phyloP scores from a whole-genome alignment of 2,797 vertebrate genomes.

The Sebastes melanostomus region DNA sequence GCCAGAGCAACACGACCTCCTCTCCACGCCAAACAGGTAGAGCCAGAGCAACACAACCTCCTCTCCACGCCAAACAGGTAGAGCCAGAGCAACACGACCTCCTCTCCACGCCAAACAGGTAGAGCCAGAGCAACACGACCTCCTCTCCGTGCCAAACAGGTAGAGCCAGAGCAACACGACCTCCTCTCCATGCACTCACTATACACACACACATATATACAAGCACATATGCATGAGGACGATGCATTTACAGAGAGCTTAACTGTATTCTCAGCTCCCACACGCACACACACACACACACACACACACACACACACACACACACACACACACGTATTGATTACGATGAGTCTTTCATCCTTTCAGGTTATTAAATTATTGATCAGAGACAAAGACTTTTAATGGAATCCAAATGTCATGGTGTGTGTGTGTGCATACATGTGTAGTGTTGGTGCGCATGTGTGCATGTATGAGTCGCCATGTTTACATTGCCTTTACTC shows the following conservation, averaged over 20 bases:
- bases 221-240: no score
- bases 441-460: not conserved
- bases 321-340: conserved; percentile 66
- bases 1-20: no score
- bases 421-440: not conserved
- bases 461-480: not conserved
- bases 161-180: no score
- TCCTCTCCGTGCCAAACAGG: fast-evolving
- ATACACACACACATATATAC: not conserved
- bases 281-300: not conserved
- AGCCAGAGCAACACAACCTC: no score
- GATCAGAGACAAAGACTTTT: conserved; percentile 77
- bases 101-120: fast-evolving
- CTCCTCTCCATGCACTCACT: not conserved
- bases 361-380: conserved; percentile 85
- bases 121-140: no score
- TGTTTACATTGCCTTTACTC: conserved; percentile 31
- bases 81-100: no score
- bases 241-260: conserved; percentile 2
- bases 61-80: fast-evolving
- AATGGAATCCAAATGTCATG: conserved; percentile 66
- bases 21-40: fast-evolving
- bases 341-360: conserved; percentile 80
- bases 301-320: not conserved
- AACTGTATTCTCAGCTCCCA: conserved; percentile 6